Evolutionary conservation across 2,888 invertebrate genomes (phyloP).

Genomic region (Rhorus exstirpatorius): DNA sequence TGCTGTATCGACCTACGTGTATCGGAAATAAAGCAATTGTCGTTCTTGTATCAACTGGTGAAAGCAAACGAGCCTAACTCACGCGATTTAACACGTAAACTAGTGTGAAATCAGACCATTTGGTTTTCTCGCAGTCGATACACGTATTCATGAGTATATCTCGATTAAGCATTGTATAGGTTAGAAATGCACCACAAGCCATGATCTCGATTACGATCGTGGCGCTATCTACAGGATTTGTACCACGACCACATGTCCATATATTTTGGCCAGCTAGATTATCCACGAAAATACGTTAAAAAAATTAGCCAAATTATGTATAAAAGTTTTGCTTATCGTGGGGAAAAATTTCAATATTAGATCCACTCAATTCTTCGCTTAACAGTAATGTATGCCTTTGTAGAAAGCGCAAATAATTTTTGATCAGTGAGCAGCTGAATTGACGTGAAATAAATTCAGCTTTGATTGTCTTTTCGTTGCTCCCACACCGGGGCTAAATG

Average conservation of each 20-base stretch:
- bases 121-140: background rate
- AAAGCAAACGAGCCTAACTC: background rate
- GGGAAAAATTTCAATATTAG: no score
- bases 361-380: no score
- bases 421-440: no score
- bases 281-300: no score
- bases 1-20: constrained; percentile 29
- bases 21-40: constrained; percentile 37
- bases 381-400: no score
- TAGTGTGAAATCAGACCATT: background rate
- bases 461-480: no score
- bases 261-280: no score
- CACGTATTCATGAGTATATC: constrained; percentile 1
- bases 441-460: no score
- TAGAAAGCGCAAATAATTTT: no score
- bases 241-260: constrained; percentile 1
- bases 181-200: constrained; percentile 22
- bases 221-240: constrained; percentile 30
- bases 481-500: no score
- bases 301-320: no score
- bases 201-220: constrained; percentile 31
- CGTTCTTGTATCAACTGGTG: constrained; percentile 2
- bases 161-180: constrained; percentile 25
- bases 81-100: background rate
- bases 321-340: no score